Evolutionary conservation across 2,113 vertebrate species (phyloP).

Genomic region (Acinonyx jubatus): DNA sequence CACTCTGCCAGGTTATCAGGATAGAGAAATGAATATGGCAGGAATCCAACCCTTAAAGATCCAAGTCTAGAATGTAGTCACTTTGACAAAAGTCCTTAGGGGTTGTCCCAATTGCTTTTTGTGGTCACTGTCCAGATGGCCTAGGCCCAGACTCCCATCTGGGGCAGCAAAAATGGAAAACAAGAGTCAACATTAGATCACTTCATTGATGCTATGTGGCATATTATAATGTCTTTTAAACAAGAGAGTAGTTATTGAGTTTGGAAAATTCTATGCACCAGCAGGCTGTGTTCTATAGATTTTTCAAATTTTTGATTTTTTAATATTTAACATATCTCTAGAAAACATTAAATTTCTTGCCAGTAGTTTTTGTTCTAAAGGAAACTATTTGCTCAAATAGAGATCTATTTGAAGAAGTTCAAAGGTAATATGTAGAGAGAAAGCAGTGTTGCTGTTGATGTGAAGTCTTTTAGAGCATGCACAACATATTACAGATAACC

Average conservation of each 20-base stretch:
- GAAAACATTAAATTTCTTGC: slow-evolving; percentile 39
- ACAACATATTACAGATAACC: neutral
- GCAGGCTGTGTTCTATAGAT: neutral
- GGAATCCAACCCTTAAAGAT: neutral
- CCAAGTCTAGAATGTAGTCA: neutral
- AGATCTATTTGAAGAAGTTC: slow-evolving; percentile 37
- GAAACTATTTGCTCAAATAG: slow-evolving; percentile 29
- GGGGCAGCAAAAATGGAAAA: neutral
- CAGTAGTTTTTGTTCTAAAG: slow-evolving; percentile 34
- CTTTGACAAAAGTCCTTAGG: neutral
- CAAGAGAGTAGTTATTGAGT: neutral
- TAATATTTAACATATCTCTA: slow-evolving; percentile 8
- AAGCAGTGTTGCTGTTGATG: neutral
- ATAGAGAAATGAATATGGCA: neutral
- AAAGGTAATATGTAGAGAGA: neutral
- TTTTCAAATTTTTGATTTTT: neutral
- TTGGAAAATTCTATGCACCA: neutral
- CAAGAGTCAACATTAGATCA: neutral
- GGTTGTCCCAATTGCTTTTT: neutral
- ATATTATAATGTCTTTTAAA: slow-evolving; percentile 37
- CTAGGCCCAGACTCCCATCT: neutral
- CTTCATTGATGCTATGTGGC: neutral
- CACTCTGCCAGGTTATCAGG: neutral
- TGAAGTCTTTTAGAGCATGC: slow-evolving; percentile 13
- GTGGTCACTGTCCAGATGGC: neutral